Conservation (phyloP, 2,797 vertebrate species). For the Pterois miles region DNA sequence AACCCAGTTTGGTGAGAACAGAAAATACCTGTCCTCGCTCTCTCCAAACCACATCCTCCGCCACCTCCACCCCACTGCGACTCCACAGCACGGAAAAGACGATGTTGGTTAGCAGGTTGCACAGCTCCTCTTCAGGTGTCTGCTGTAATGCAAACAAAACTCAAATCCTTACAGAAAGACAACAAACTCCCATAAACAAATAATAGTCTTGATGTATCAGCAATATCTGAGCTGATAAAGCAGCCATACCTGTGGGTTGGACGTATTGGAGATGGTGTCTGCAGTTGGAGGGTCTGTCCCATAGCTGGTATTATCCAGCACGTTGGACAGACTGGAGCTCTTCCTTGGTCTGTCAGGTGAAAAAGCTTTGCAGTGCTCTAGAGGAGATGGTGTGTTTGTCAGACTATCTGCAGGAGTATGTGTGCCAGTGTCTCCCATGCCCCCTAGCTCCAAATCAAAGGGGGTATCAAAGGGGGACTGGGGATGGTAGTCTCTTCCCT, state of each 20-base stretch:
- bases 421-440: conserved; percentile 78
- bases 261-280: conserved; percentile 93
- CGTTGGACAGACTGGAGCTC: conserved; percentile 97
- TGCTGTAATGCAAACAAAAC: conserved; percentile 77
- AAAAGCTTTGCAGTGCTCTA: conserved; percentile 91
- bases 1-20: conserved; percentile 94
- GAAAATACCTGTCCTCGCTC: conserved; percentile 97
- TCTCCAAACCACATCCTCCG: conserved; percentile 89
- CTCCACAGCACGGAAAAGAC: conserved; percentile 94
- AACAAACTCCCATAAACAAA: not conserved
- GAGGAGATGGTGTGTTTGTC: conserved; percentile 89
- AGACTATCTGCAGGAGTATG: conserved; percentile 88
- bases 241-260: conserved; percentile 91
- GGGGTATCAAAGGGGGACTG: conserved; percentile 89
- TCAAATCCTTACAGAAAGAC: not conserved
- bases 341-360: conserved; percentile 85
- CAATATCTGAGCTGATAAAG: not conserved
- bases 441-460: conserved; percentile 88
- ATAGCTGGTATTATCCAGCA: conserved; percentile 92
- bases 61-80: conserved; percentile 87
- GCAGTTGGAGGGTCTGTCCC: conserved; percentile 86
- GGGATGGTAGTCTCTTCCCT: conserved; percentile 87
- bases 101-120: conserved; percentile 96
- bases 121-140: conserved; percentile 95
- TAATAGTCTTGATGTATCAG: not conserved